A percentile compares a stretch with the other conserved stretches of the same genome.
phyloP scores from a whole-genome alignment of 2,797 vertebrate species.

The Paedocypris micromegethes region DNA sequence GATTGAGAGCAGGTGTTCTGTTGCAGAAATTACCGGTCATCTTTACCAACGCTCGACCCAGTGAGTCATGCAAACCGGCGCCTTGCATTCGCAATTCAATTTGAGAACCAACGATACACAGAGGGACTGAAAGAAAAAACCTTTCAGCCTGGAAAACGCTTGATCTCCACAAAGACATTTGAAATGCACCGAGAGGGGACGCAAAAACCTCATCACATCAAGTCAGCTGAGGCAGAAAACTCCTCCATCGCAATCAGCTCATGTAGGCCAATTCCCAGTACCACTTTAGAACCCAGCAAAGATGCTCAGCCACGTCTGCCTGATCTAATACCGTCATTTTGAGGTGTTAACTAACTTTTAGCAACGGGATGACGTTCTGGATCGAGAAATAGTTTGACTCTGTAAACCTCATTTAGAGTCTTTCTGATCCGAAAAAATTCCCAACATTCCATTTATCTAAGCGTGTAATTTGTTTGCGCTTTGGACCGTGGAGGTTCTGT shows the following conservation, averaged over 20 bases:
- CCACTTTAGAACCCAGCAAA: slow-evolving; percentile 7
- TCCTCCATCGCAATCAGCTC: slow-evolving; percentile 21
- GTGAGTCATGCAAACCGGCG: too few species aligned
- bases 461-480: slow-evolving; percentile 48
- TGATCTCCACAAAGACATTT: slow-evolving; percentile 41
- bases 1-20: slow-evolving; percentile 16
- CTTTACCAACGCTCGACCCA: slow-evolving; percentile 6
- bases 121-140: slow-evolving; percentile 21
- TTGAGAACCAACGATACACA: slow-evolving; percentile 29
- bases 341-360: slow-evolving; percentile 20
- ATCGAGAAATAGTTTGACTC: slow-evolving; percentile 31
- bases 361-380: slow-evolving; percentile 6
- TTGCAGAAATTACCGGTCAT: slow-evolving; percentile 13
- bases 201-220: slow-evolving; percentile 40
- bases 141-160: slow-evolving; percentile 23
- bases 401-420: slow-evolving; percentile 3
- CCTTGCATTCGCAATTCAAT: slow-evolving; percentile 48
- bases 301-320: slow-evolving; percentile 1
- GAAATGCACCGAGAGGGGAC: slow-evolving; percentile 21
- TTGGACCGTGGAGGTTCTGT: slow-evolving; percentile 39
- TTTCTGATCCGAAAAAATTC: slow-evolving; percentile 23
- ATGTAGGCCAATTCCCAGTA: slow-evolving; percentile 6
- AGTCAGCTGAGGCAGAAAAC: slow-evolving; percentile 21
- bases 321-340: slow-evolving; percentile 11
- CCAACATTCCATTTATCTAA: slow-evolving; percentile 38